phyloP scores from a whole-genome alignment of 2,113 vertebrate genomes.

The Ceyx cyanopectus region DNA sequence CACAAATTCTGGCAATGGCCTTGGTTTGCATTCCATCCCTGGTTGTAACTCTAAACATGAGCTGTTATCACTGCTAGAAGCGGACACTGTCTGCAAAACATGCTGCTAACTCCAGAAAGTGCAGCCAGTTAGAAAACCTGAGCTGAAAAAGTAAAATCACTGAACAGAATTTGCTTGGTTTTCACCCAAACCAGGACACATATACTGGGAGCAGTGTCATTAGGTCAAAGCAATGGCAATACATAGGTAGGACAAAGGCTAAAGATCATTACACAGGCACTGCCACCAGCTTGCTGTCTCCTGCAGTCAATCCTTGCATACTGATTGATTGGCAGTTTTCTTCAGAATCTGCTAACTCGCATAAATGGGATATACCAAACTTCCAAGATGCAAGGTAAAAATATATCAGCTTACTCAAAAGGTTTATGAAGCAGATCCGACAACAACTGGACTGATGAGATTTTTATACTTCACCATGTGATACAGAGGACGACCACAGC shows the following conservation, averaged over 20 bases:
- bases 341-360: background rate
- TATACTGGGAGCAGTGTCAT: background rate
- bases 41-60: too few species aligned
- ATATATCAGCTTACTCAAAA: background rate
- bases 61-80: too few species aligned
- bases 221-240: background rate
- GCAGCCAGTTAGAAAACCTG: too few species aligned
- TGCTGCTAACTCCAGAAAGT: too few species aligned
- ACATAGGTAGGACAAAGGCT: background rate
- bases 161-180: too few species aligned
- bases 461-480: background rate
- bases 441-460: background rate
- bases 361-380: background rate
- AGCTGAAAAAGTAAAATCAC: too few species aligned
- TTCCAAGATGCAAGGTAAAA: background rate
- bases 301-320: background rate
- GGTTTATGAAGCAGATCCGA: background rate
- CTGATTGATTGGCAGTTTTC: background rate
- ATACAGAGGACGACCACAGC: accelerated
- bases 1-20: too few species aligned
- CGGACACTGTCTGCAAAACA: too few species aligned
- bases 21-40: too few species aligned
- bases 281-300: background rate
- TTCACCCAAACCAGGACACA: too few species aligned
- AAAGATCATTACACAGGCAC: background rate